A percentile compares a stretch with the other conserved stretches of the same genome.
These are phyloP conservation scores for Heterodera filipjevi DNA, from an alignment of 2,888 invertebrate genomes.

Conservation along the genomic window DNA sequence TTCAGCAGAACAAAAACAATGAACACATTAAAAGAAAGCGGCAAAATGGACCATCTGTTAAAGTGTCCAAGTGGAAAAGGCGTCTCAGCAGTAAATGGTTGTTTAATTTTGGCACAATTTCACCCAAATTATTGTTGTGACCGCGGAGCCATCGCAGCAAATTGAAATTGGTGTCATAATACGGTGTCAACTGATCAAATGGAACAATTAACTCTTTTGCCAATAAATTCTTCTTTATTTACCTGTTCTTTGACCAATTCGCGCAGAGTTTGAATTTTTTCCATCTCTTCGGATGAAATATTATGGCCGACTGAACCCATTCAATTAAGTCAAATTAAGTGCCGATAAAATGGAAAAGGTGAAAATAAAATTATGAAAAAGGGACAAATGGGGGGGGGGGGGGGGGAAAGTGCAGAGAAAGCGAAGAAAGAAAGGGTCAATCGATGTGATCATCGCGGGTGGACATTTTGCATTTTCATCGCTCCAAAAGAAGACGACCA, in stretches of 20 bases:
- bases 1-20: conserved; percentile 4
- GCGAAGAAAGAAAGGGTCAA: background rate
- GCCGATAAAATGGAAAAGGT: background rate
- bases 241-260: conserved; percentile 50
- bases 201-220: too few relatives aligned
- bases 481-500: too few relatives aligned
- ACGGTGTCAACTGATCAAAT: conserved; percentile 45
- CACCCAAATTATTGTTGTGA: conserved; percentile 50
- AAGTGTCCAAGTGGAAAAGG: conserved; percentile 55
- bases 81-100: conserved; percentile 53
- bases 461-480: too few relatives aligned
- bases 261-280: conserved; percentile 48
- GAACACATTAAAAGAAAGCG: background rate
- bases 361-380: background rate
- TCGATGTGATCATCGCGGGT: background rate
- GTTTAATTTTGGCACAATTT: conserved; percentile 56
- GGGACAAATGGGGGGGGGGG: background rate
- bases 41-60: conserved; percentile 41
- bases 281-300: conserved; percentile 19
- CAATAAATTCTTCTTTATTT: too few relatives aligned
- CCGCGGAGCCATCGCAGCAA: conserved; percentile 61
- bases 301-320: background rate
- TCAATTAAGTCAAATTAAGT: background rate
- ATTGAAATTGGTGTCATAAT: conserved; percentile 62
- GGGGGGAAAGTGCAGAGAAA: background rate